These are phyloP conservation scores for Gorsachius magnificus DNA, from an alignment of 2,797 vertebrate species.

Conservation along the genomic window DNA sequence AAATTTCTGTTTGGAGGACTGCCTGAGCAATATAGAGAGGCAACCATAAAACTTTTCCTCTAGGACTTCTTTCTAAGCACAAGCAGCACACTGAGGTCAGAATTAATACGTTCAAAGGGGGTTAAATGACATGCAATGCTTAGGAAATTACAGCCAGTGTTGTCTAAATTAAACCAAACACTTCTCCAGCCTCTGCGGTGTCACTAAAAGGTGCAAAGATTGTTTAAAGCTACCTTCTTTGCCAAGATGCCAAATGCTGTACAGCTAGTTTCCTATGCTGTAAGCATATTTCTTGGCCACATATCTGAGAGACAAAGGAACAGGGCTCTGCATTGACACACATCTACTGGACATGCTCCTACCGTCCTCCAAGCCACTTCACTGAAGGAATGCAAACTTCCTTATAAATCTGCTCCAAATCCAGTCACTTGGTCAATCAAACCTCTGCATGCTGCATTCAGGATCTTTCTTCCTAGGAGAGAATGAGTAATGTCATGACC, in stretches of 20 bases:
- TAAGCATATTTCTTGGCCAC: not conserved
- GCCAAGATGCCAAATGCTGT: not conserved
- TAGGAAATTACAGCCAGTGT: not conserved
- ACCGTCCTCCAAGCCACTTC: not conserved
- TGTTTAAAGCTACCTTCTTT: not conserved
- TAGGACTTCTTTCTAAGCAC: not conserved
- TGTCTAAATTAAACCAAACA: not conserved
- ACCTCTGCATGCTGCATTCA: not conserved
- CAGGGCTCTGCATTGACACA: not conserved
- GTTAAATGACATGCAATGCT: not conserved
- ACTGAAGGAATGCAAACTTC: not conserved
- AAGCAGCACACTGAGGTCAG: not conserved
- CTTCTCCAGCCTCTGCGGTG: not conserved
- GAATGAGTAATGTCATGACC: not conserved
- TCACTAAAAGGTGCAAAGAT: not conserved
- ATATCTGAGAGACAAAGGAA: not conserved
- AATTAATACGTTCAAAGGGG: not conserved
- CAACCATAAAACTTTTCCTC: not conserved
- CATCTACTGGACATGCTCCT: not conserved
- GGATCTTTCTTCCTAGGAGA: not conserved
- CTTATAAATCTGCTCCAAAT: not conserved
- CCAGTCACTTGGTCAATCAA: not conserved
- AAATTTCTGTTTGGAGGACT: not conserved
- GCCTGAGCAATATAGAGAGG: not conserved
- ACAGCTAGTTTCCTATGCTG: not conserved